Conservation (phyloP, 2,888 invertebrate genomes). For the Rotaria magnacalcarata region DNA sequence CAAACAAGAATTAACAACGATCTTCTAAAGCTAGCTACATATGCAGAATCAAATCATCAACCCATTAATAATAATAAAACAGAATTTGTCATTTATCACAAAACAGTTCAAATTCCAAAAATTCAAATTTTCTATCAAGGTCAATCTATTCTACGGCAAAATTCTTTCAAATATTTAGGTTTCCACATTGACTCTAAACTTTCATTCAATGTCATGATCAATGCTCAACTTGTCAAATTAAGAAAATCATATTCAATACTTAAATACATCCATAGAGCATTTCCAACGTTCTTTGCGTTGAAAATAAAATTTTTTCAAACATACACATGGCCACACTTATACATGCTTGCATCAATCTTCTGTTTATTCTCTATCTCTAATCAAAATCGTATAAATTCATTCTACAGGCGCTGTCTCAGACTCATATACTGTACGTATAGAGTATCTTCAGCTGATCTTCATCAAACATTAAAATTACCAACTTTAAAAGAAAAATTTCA, state of each 20-base stretch:
- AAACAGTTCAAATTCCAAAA: neutral
- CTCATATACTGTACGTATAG: neutral
- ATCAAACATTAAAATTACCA: neutral
- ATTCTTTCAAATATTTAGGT: neutral
- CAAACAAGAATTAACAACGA: neutral
- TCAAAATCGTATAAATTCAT: neutral
- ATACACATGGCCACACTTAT: neutral
- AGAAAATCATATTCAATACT: conserved; percentile 9
- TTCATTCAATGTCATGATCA: neutral
- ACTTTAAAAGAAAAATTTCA: neutral
- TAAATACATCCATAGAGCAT: neutral
- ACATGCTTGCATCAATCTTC: neutral
- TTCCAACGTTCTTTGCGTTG: neutral
- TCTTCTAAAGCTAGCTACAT: neutral
- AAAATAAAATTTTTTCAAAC: neutral
- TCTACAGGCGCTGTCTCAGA: neutral
- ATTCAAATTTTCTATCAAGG: neutral
- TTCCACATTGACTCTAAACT: neutral
- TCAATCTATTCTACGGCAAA: neutral
- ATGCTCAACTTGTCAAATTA: neutral
- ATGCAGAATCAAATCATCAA: neutral
- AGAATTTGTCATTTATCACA: neutral
- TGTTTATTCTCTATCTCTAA: neutral
- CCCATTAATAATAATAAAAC: neutral
- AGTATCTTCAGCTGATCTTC: neutral